Conservation (phyloP, 2,888 invertebrate species). For the Erynnis tages region DNA sequence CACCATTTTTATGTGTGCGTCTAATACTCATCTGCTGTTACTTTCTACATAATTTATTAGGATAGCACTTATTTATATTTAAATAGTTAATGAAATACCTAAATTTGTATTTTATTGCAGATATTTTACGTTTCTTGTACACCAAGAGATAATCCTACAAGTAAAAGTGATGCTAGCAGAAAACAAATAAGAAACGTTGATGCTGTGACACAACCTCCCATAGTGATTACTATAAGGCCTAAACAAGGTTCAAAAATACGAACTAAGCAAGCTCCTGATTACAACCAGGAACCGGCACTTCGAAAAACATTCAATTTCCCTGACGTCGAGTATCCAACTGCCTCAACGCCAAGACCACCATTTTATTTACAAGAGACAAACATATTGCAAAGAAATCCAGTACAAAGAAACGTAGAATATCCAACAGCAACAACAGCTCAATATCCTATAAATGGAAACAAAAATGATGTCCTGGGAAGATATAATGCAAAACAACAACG, state of each 20-base stretch:
- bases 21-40: no score
- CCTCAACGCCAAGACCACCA: conserved; percentile 16
- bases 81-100: no score
- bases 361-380: conserved; percentile 29
- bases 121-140: neutral
- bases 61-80: no score
- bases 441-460: conserved; percentile 3
- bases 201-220: neutral
- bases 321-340: conserved; percentile 46
- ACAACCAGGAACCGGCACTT: conserved; percentile 26
- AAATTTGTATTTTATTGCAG: no score
- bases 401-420: neutral
- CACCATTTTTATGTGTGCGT: no score
- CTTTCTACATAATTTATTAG: no score
- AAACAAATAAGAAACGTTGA: neutral
- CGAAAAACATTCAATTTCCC: conserved; percentile 47
- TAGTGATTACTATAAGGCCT: neutral
- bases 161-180: neutral
- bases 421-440: neutral
- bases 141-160: neutral
- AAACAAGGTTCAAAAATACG: conserved; percentile 1
- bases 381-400: conserved; percentile 3
- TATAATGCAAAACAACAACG: conserved; percentile 10
- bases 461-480: conserved; percentile 3
- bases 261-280: conserved; percentile 1